Base-by-base conservation (phyloP, 1,140 invertebrate genomes). In the Alviniconcha marisindica region DNA sequence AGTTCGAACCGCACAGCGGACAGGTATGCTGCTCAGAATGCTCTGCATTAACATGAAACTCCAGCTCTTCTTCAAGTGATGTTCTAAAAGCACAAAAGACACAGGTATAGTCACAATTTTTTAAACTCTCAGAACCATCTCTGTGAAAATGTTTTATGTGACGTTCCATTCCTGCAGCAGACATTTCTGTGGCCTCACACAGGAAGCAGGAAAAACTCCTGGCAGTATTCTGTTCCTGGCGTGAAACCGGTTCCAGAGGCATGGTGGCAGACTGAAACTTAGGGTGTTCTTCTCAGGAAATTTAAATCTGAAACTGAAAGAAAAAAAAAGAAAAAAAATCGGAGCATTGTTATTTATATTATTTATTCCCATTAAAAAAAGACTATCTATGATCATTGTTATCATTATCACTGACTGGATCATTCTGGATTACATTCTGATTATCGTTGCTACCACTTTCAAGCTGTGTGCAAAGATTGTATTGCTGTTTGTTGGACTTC, bases 51-150 rank as follows among this genome's bases (percentile, higher is more conserved):
- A 84, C 77, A 77, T 84, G 87, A 83, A 12, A 54, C 36, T 60
- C 78, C 79, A 28, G 81, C 28, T 82, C 69, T 60, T 95, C 95
- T 7, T 95, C 94, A 31, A 95, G 95, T 18, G 96, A 91, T 83
- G 95, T 95, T 18, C 95, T 95, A 54, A 96, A 93, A 90, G 96
- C 96, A 93, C 97, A 97, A 91, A 97, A 97, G 0, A 96, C 96
- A 90, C 96, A 97, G 42, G 38, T 18, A 31, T 42, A n/a, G 28
- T 5, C 15, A 5, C 38, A 40, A 14, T 63, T 24, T n/a, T 5
- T 14, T 10, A 63, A 24, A 63, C 21, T n/a, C 7, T 12, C 60
- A 14, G 60, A 63, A 31, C 5, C 60, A n/a, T n/a, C 24, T 4
- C 21, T 63, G 92, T 97, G 96, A 88, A 95, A 95, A 38, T 95